Conservation (phyloP, 2,797 vertebrate genomes). For the Enteromius radiatus region DNA sequence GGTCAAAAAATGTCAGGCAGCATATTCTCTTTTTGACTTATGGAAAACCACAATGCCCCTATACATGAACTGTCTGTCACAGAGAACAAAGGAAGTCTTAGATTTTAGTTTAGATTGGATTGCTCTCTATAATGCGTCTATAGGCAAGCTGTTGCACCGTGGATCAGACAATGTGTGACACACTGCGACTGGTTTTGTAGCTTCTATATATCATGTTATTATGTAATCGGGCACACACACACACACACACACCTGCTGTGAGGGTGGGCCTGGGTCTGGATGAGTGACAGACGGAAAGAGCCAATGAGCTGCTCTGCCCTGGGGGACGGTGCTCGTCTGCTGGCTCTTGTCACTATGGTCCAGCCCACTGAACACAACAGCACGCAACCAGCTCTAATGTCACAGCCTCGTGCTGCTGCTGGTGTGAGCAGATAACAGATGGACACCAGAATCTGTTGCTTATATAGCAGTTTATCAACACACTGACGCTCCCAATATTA, state of each 20-base stretch:
- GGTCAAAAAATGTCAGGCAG: background rate
- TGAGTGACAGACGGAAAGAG: slow-evolving; percentile 8
- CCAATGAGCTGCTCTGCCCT: slow-evolving; percentile 2
- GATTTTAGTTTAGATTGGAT: background rate
- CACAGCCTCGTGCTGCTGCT: slow-evolving; percentile 2
- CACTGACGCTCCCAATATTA: slow-evolving; percentile 15
- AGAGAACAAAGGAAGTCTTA: background rate
- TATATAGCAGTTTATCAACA: slow-evolving; percentile 31
- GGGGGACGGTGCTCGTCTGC: background rate
- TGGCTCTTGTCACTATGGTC: slow-evolving; percentile 4
- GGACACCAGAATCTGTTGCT: slow-evolving; percentile 34
- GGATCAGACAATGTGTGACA: background rate
- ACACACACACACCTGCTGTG: slow-evolving; percentile 5
- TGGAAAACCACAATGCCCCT: background rate
- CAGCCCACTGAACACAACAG: slow-evolving; percentile 4
- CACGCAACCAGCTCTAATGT: slow-evolving; percentile 21
- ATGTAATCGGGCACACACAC: background rate
- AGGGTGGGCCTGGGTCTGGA: background rate
- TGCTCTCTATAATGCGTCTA: background rate
- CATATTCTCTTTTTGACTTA: background rate
- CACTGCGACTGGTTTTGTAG: background rate
- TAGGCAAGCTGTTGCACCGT: background rate
- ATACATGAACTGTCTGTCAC: background rate
- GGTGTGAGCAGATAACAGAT: slow-evolving; percentile 28
- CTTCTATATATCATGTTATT: slow-evolving; percentile 1